Base-by-base conservation (phyloP, 2,797 vertebrate species). In the Tolypeutes matacus region DNA sequence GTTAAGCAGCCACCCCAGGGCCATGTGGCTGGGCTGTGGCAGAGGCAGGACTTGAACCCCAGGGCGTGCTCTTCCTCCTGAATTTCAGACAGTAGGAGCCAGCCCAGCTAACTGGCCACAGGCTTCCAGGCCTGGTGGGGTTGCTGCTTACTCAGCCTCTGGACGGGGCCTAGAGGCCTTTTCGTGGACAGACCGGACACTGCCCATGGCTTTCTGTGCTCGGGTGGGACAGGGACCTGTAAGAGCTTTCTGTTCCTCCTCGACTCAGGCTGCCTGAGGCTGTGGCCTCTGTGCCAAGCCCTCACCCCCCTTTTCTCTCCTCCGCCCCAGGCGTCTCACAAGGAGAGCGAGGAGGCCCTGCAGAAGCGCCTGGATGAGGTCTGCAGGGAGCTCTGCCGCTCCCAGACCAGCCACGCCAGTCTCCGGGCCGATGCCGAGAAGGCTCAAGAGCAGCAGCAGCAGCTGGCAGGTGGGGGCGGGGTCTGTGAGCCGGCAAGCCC, bases 321-420 rank as follows among this genome's bases (percentile, higher is more conserved):
- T 0, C 0, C 42, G 90, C 85, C 31, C 72, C 97, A 99, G 99
- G 97, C 97, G 34, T 98, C 98, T 95, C 98, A 98, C 58, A 98
- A 98, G 62, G 99, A 99, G 78, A 98, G 97, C 1, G 99, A 99
- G 97, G 98, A 98, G 53, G 98, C 98, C 0, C 93, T 99, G 81
- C 99, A 99, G 98, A 99, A 98, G 97, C 98, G 98, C 82, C 95
- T 99, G 96, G 99, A 99, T 0, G 99, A 99, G 98, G 99, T 99
- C 58, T 98, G 98, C 11, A 98, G 98, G 0, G 99, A 99, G 97
- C 99, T 99, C 58, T 98, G 99, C 95, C 98, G 98, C 42, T 96
- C 98, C 3, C 99, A 99, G 97, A 98, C 95, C 96, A 99, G 93
- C 97, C 99, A 98, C 69, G 97, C 96, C 98, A 98, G 82, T 97